Evolutionary conservation across 2,797 vertebrate genomes (phyloP), one percentile per base, ranked within the genome.

Genomic region (Falco peregrinus): DNA sequence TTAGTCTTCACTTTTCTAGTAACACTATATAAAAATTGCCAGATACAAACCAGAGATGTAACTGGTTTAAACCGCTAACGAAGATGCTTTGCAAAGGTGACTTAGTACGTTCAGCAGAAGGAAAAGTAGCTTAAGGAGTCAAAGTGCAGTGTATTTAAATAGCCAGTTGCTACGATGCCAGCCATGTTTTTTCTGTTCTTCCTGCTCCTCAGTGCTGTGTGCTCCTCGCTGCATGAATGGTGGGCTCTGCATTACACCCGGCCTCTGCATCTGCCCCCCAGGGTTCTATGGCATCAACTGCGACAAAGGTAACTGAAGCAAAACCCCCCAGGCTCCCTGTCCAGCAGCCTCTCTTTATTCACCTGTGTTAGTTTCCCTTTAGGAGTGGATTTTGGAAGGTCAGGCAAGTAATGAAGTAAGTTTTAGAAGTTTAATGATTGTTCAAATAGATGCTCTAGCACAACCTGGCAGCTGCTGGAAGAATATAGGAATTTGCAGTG

Each of bases 271-370:
- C 96, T 99, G 99, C 88, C 99, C 99, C 35, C 98, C 98, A 0
- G 99, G 98, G 9, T 99, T 99, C 97, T 98, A 98, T 9, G 99
- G 99, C 85, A 96, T 98, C 97, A 99, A 98, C 80, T 99, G 99
- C 5, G 98, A 99, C 94, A 99, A 98, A 98, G 99, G 99, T 99
- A 98, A 95, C 18, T 1, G 15, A 2, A 9, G 21, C 12, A 6
- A 37, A 15, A 4, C 16, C 29, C 31, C 3, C 5, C 4, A 0
- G 53, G 50, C 37, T 50, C 74, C 1, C 0, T 22, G 3, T 7
- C 4, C 28, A 7, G 21, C 43, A 68, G 29, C 25, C 3, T 21
- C 63, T 37, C 53, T 12, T 28, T 12, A 6, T 10, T 25, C 48
- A 17, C 37, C 4, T 37, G 3, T 1, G 16, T 39, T 70, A 39